These are phyloP conservation scores for Drosophila algonquin DNA, from an alignment of 2,888 invertebrate species.

Conservation along the genomic window DNA sequence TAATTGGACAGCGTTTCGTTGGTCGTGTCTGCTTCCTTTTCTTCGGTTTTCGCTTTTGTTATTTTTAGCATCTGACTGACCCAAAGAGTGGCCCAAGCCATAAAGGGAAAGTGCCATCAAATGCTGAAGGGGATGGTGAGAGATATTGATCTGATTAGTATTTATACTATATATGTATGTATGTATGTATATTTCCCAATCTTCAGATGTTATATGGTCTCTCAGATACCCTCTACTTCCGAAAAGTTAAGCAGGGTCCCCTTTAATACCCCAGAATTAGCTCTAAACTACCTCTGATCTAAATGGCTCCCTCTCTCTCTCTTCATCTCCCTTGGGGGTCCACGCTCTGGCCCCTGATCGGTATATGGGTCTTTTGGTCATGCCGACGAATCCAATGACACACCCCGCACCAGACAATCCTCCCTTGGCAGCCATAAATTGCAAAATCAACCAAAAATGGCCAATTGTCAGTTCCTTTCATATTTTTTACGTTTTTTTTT, in stretches of 20 bases:
- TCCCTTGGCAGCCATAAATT: slow-evolving; percentile 57
- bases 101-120: slow-evolving; percentile 43
- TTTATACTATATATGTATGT: neutral
- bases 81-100: slow-evolving; percentile 42
- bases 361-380: slow-evolving; percentile 67
- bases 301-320: neutral
- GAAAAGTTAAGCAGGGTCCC: no score
- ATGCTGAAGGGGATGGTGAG: neutral
- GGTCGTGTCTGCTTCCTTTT: slow-evolving; percentile 13
- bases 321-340: neutral
- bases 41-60: slow-evolving; percentile 21
- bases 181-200: no score
- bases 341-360: neutral
- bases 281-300: neutral
- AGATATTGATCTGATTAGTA: slow-evolving; percentile 19
- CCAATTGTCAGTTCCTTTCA: slow-evolving; percentile 58
- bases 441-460: slow-evolving; percentile 72
- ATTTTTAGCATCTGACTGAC: slow-evolving; percentile 65
- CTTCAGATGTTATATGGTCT: neutral
- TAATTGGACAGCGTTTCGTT: slow-evolving; percentile 69
- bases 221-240: no score
- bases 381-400: slow-evolving; percentile 52
- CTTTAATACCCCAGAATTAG: no score
- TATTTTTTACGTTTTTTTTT: slow-evolving; percentile 28
- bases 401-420: neutral